Evolutionary conservation across 2,888 invertebrate species (phyloP), one percentile per base, ranked within the genome.

Genomic region (Neria commutata): DNA sequence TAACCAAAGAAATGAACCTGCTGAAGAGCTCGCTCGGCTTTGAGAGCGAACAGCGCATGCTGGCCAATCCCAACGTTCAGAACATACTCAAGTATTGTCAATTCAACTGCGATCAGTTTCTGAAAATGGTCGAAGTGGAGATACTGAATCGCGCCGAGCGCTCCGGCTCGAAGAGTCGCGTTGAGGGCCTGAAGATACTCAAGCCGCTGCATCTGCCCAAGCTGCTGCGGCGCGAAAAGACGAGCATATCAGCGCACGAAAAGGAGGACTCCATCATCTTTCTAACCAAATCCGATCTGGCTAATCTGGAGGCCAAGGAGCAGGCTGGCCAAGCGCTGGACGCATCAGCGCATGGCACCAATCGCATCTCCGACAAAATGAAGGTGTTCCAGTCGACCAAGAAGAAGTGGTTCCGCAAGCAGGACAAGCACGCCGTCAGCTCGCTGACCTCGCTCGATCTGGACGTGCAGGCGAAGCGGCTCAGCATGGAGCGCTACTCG

Each of bases 401-500:
- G 74, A 86, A 86, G 67, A 89, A 88, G 74, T 89, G 89, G 89
- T 89, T 88, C 68, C 86, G 87, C 67, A 78, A 74, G 19, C 75
- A 71, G 33, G 76, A 78, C 11, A 78, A 79, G 33, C 73, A 74
- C 11, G 68, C 69, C 0, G 63, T 63, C 3, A 66, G 58, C 25
- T 73, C 74, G 14, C 60, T 61, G 62, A 75, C 60, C 11, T 72
- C 73, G 16, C 60, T 83, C 2, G 85, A 87, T 57, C 83, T 88
- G 61, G 88, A 88, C 76, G 82, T 83, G 57, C 86, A 85, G 54
- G 87, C 88, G 60, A 89, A 88, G 72, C 86, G 88, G 65, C 86
- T 87, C 79, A 89, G 88, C 61, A 88, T 89, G 76, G 89, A 89
- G 71, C 83, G 89, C 48, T 89, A 89, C 64, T 88, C 88, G 74